Evolutionary conservation across 2,113 vertebrate species (phyloP), one percentile per base, ranked within the genome.

Genomic region (Corvus cornix): DNA sequence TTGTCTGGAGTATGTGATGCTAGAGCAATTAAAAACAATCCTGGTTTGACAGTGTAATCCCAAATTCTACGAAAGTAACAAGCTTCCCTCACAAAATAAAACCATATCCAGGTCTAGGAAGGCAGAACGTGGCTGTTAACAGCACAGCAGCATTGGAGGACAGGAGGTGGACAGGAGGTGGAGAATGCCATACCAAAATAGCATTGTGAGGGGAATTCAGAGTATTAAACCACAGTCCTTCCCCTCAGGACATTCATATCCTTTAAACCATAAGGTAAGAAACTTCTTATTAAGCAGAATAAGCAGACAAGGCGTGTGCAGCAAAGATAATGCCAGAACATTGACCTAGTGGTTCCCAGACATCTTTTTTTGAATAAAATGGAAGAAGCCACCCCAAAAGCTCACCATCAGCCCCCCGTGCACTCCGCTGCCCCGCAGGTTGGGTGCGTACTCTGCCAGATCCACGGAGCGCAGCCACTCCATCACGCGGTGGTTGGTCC

Each of bases 401-500:
- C 67, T 99, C 97, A 99, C 99, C 99, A 99, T 99, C 60, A 99
- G 98, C 19, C 99, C 99, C 7, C 99, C 99, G 2, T 99, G 99
- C 55, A 99, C 99, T 0, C 99, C 99, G 3, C 99, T 99, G 58
- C 99, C 99, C 84, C 99, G 98, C 90, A 99, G 98, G 90, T 99
- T 99, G 58, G 99, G 99, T 11, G 99, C 99, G 2, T 99, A 99
- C 79, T 99, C 99, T 0, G 99, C 99, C 41, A 99, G 97, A 75
- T 99, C 99, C 53, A 98, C 99, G 0, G 99, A 99, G 15, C 99
- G 98, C 64, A 99, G 97, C 99, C 99, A 99, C 90, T 99, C 99
- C 99, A 99, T 99, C 91, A 99, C 99, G 0, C 99, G 98, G 81
- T 99, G 99, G 85, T 99, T 99, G 41, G 99, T 99, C 99, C 99